Base-by-base conservation (phyloP, 2,113 vertebrate species). In the Pardalotus punctatus region DNA sequence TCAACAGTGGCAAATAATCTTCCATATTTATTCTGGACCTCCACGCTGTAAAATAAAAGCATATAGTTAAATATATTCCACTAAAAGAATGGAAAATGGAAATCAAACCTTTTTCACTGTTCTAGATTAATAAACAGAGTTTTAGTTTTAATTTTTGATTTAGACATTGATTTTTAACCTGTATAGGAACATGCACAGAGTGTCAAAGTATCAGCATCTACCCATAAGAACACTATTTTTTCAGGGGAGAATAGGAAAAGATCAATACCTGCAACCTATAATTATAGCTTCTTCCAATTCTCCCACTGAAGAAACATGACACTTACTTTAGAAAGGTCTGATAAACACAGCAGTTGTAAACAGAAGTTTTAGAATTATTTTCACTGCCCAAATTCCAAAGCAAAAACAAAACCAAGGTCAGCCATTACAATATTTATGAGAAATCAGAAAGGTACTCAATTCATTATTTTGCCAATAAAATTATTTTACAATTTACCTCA, bases 11-110 rank as follows among this genome's bases (percentile, higher is more conserved):
- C 82, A 45, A 80, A 66, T 31, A 40, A 28, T 35, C 42, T 40
- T 78, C 58, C 74, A 12, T 28, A 50, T 43, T 97, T 97, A 98
- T 76, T 98, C 98, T n/a, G 98, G 98, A 92, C 98, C 98, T 92
- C 98, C 98, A 96, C 97, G 97, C 98, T 98, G 96, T 53, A 97
- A 98, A 89, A 92, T 13, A 88, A 97, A 96, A 90, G 70, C 28
- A 21, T 69, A 81, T 27, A 51, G 24, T 70, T 81, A 70, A 73
- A 82, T 36, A 58, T 5, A 19, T 45, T 71, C 21, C 70, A 72
- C 35, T 54, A 57, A 54, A 64, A 58, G 11, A 50, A 84, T 3
- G 0, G 16, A 27, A 81, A 80, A 90, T 9, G 1, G 43, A 78
- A 29, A 42, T 22, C 6, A 56, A 58, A 64, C 48, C 2, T 60